Evolutionary conservation across 2,797 vertebrate genomes (phyloP).

Genomic region (Cirrhinus molitorella): DNA sequence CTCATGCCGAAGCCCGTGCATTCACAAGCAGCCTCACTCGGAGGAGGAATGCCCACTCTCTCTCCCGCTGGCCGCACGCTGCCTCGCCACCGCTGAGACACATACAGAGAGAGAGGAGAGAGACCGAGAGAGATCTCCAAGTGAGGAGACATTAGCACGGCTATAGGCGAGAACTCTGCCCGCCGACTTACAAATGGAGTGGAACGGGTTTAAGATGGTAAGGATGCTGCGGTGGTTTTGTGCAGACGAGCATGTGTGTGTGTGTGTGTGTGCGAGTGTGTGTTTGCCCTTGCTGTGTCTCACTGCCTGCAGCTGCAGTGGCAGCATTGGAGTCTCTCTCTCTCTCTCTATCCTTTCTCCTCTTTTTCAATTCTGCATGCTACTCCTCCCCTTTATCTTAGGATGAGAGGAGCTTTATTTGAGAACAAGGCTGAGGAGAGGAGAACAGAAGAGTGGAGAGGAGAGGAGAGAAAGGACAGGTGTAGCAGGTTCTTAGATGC

Average conservation of each 20-base stretch:
- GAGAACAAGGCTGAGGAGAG: slow-evolving; percentile 44
- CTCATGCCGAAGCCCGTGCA: slow-evolving; percentile 93
- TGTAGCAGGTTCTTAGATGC: slow-evolving; percentile 55
- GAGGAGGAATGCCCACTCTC: slow-evolving; percentile 97
- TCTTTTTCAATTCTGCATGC: slow-evolving; percentile 46
- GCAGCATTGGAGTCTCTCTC: slow-evolving; percentile 52
- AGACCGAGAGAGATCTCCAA: slow-evolving; percentile 82
- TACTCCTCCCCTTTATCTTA: slow-evolving; percentile 51
- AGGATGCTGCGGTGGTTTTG: slow-evolving; percentile 76
- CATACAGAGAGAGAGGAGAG: slow-evolving; percentile 63
- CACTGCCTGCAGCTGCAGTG: slow-evolving; percentile 61
- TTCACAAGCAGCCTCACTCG: slow-evolving; percentile 93
- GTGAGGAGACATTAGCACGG: slow-evolving; percentile 65
- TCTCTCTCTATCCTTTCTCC: slow-evolving; percentile 26
- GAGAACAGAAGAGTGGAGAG: slow-evolving; percentile 35
- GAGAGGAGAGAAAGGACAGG: slow-evolving; percentile 55
- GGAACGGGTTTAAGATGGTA: slow-evolving; percentile 99
- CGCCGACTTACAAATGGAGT: slow-evolving; percentile 97
- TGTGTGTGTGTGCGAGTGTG: slow-evolving; percentile 28
- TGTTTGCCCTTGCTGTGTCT: slow-evolving; percentile 60
- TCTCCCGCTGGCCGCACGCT: slow-evolving; percentile 89
- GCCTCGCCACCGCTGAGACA: slow-evolving; percentile 86
- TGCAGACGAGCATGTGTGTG: slow-evolving; percentile 35
- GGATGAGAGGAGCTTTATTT: slow-evolving; percentile 64
- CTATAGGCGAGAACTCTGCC: slow-evolving; percentile 71